These are phyloP conservation scores for Osmerus eperlanus DNA, from an alignment of 2,113 vertebrate species.

Conservation along the genomic window DNA sequence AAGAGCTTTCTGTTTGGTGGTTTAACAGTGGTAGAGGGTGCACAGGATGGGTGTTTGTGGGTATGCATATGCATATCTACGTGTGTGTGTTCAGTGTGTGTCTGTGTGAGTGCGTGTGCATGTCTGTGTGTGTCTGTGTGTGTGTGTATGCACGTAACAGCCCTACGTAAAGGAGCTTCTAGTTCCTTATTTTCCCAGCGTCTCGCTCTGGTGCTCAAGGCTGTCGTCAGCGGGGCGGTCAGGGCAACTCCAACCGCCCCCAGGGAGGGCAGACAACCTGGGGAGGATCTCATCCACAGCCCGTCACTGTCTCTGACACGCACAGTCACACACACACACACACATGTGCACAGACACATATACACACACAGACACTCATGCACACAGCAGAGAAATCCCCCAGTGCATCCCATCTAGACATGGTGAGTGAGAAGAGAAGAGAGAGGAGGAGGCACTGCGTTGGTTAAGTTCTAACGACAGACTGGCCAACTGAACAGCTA, in stretches of 20 bases:
- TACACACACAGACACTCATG: neutral
- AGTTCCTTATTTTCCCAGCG: neutral
- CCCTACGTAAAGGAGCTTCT: neutral
- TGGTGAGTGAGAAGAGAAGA: too few relatives aligned
- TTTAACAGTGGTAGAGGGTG: slow-evolving; percentile 13
- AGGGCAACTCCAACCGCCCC: neutral
- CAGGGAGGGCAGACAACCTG: slow-evolving; percentile 20
- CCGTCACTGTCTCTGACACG: slow-evolving; percentile 5
- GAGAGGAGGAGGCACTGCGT: too few relatives aligned
- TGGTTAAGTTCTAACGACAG: too few relatives aligned
- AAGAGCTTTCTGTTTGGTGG: slow-evolving; percentile 28
- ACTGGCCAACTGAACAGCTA: too few relatives aligned
- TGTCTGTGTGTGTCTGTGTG: neutral
- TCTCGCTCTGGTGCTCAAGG: slow-evolving; percentile 8
- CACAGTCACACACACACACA: neutral
- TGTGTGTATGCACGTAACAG: neutral
- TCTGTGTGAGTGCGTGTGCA: neutral
- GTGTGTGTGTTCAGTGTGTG: slow-evolving; percentile 4
- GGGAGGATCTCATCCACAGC: neutral
- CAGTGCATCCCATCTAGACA: too few relatives aligned
- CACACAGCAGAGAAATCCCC: neutral
- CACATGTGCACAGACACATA: slow-evolving; percentile 11
- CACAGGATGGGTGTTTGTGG: neutral
- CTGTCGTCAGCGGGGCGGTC: slow-evolving; percentile 2
- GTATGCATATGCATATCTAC: neutral